Evolutionary conservation across 1,140 invertebrate genomes (phyloP).

Genomic region (Caenorhabditis brenneri): DNA sequence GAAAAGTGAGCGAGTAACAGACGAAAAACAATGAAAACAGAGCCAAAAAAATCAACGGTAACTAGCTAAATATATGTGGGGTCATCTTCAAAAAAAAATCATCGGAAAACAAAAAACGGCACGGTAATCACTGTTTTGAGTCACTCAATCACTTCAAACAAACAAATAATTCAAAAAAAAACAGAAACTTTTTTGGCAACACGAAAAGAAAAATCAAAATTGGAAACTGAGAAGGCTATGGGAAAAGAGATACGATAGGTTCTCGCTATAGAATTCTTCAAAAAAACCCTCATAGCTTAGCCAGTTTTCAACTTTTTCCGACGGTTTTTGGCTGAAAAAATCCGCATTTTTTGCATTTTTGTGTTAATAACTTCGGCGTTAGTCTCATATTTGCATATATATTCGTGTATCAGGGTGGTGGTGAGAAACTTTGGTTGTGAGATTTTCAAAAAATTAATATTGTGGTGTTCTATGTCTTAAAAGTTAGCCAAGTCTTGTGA

Average conservation of each 20-base stretch:
- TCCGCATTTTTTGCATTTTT: too few relatives aligned
- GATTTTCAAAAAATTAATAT: not conserved
- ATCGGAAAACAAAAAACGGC: not conserved
- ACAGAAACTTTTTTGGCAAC: not conserved
- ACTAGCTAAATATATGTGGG: too few relatives aligned
- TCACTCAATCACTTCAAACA: constrained; percentile 12
- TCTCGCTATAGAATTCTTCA: too few relatives aligned
- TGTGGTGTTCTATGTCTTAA: not conserved
- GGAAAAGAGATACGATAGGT: too few relatives aligned
- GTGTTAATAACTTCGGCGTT: too few relatives aligned
- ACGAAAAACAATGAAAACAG: not conserved
- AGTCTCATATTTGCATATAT: constrained; percentile 17
- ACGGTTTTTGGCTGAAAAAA: too few relatives aligned
- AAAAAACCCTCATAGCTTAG: too few relatives aligned
- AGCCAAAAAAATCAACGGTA: not conserved
- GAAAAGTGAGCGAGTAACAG: not conserved
- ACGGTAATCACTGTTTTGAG: not conserved
- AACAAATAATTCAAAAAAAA: not conserved
- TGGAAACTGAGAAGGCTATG: not conserved
- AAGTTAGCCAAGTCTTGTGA: not conserved
- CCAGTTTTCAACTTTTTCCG: too few relatives aligned
- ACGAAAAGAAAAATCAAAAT: too few relatives aligned
- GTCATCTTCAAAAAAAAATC: too few relatives aligned
- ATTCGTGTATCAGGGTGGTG: too few relatives aligned
- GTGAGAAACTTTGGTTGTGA: not conserved